phyloP scores from a whole-genome alignment of 2,888 invertebrate species.

The Apamea anceps region DNA sequence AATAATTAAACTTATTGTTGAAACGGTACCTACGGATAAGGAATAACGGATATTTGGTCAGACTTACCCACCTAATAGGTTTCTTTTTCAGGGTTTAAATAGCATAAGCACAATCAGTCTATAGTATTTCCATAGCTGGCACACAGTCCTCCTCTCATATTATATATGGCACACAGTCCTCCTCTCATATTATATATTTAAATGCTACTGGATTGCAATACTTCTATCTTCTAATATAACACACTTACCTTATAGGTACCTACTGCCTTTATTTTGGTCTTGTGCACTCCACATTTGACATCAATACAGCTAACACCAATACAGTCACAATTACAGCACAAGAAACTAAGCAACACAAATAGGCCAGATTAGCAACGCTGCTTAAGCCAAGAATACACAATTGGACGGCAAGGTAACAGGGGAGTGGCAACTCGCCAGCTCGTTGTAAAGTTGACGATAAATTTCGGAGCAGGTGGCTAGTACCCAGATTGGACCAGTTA shows the following conservation, averaged over 20 bases:
- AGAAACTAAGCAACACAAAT: slow-evolving; percentile 45
- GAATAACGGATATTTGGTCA: background rate
- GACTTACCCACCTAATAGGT: background rate
- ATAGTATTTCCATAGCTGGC: background rate
- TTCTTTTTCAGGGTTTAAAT: background rate
- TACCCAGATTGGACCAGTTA: slow-evolving; percentile 58
- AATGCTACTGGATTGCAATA: background rate
- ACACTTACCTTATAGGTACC: background rate
- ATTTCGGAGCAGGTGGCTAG: slow-evolving; percentile 76
- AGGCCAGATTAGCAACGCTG: slow-evolving; percentile 52
- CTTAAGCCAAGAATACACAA: slow-evolving; percentile 63
- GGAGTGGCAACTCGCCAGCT: slow-evolving; percentile 80
- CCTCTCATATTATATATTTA: background rate
- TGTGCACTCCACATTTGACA: background rate
- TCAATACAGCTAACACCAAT: background rate
- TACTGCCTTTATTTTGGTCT: background rate
- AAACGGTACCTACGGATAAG: background rate
- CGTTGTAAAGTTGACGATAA: slow-evolving; percentile 79
- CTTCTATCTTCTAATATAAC: background rate
- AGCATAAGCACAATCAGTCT: background rate
- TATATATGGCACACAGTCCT: background rate
- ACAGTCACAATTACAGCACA: background rate
- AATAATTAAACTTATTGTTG: background rate
- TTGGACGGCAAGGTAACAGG: slow-evolving; percentile 59
- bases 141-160: background rate